Percentiles rank a stretch among this genome's conserved stretches.
These are phyloP conservation scores for Anabas testudineus DNA, from an alignment of 2,797 vertebrate genomes.

Conservation along the genomic window DNA sequence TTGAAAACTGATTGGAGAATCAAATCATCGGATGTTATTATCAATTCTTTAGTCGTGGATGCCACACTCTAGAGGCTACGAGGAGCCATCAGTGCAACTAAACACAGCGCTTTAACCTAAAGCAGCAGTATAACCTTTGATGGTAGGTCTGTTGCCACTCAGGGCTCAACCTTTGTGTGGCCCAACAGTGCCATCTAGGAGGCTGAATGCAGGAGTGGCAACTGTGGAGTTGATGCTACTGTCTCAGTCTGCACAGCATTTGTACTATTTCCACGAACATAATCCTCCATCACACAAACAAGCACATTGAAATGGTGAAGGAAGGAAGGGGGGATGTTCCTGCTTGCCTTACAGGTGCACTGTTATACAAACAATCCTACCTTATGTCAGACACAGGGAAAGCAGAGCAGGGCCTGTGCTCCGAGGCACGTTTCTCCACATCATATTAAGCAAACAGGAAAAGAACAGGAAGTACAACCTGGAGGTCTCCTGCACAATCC, in stretches of 20 bases:
- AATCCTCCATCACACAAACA: background rate
- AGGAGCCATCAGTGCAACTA: constrained; percentile 14
- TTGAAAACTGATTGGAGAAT: constrained; percentile 60
- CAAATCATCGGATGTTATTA: constrained; percentile 70
- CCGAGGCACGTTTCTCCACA: constrained; percentile 25
- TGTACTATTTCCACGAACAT: background rate
- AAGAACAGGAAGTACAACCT: constrained; percentile 42
- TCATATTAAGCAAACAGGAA: constrained; percentile 57
- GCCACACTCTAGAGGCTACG: constrained; percentile 32
- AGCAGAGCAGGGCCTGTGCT: background rate
- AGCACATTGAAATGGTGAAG: constrained; percentile 17
- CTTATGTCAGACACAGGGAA: constrained; percentile 2
- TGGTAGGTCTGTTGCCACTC: constrained; percentile 4
- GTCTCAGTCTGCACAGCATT: background rate
- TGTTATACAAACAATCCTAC: background rate
- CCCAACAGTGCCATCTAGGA: constrained; percentile 77
- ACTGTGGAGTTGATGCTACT: background rate
- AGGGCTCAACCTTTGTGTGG: constrained; percentile 38
- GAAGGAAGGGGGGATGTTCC: background rate
- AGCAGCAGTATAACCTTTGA: constrained; percentile 11
- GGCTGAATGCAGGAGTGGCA: constrained; percentile 22
- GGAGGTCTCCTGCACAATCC: constrained; percentile 6
- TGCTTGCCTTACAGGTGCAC: background rate
- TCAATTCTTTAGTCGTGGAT: constrained; percentile 59
- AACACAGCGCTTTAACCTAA: constrained; percentile 34